These are phyloP conservation scores for Dysmachus trigonus DNA, from an alignment of 2,888 invertebrate genomes.

Conservation along the genomic window DNA sequence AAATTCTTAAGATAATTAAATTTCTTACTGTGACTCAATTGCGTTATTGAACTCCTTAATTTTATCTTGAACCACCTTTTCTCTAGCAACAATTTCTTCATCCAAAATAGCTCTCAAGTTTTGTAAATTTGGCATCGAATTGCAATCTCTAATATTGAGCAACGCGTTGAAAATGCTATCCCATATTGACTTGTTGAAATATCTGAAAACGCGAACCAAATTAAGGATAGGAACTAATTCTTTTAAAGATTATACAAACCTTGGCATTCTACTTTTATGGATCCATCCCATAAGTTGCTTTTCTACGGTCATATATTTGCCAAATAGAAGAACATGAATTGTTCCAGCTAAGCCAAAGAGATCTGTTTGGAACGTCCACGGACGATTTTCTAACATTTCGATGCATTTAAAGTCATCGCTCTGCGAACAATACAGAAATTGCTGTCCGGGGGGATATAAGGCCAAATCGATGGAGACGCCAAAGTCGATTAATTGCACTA, in stretches of 20 bases:
- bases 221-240: background rate
- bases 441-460: conserved; percentile 78
- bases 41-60: conserved; percentile 59
- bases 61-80: conserved; percentile 58
- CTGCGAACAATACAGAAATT: conserved; percentile 71
- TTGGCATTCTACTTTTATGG: conserved; percentile 58
- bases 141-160: conserved; percentile 83
- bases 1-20: background rate
- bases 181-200: conserved; percentile 79
- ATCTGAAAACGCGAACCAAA: conserved; percentile 64
- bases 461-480: conserved; percentile 95
- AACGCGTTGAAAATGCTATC: conserved; percentile 80
- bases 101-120: conserved; percentile 58
- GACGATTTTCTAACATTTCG: conserved; percentile 89
- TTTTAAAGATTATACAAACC: conserved; percentile 19
- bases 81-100: conserved; percentile 59
- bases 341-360: conserved; percentile 89
- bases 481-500: conserved; percentile 89
- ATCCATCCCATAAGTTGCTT: conserved; percentile 64
- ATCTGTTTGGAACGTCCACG: conserved; percentile 96
- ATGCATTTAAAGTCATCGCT: conserved; percentile 83
- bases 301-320: conserved; percentile 86
- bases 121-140: conserved; percentile 76
- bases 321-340: conserved; percentile 86
- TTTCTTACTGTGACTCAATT: conserved; percentile 47